Conservation (phyloP, 2,888 invertebrate species). For the Julus scanicus region DNA sequence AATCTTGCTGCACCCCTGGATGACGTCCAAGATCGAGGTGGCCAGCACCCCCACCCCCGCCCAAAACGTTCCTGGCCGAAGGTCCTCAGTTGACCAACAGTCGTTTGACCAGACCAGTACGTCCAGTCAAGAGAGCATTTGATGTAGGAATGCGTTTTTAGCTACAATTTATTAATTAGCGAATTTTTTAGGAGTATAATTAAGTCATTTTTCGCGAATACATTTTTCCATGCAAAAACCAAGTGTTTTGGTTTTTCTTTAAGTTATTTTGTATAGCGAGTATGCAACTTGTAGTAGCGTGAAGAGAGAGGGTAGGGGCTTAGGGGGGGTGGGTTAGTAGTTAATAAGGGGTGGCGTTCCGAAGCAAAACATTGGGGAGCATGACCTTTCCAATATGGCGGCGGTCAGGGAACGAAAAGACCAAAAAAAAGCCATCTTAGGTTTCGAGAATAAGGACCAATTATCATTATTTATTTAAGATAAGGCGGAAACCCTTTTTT, state of each 20-base stretch:
- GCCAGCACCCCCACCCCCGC: slow-evolving; percentile 30
- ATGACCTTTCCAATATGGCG: slow-evolving; percentile 8
- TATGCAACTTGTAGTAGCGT: slow-evolving; percentile 3
- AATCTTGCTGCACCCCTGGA: slow-evolving; percentile 70
- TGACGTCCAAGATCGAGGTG: slow-evolving; percentile 62
- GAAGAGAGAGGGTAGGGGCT: slow-evolving; percentile 6
- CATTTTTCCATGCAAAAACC: slow-evolving; percentile 30
- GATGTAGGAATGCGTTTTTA: slow-evolving; percentile 56
- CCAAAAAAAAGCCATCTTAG: slow-evolving; percentile 18
- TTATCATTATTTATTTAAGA: slow-evolving; percentile 33
- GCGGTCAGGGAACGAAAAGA: neutral
- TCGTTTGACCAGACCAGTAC: slow-evolving; percentile 60
- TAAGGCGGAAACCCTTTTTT: neutral
- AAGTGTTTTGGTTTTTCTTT: slow-evolving; percentile 18
- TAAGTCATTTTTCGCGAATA: slow-evolving; percentile 9
- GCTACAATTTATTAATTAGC: slow-evolving; percentile 40
- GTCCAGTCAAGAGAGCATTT: slow-evolving; percentile 60
- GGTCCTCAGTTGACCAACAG: slow-evolving; percentile 58
- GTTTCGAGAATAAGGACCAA: slow-evolving; percentile 33
- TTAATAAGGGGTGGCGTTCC: neutral
- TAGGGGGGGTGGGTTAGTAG: neutral
- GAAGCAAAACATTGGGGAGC: neutral
- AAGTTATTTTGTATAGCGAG: slow-evolving; percentile 18
- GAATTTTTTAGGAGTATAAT: slow-evolving; percentile 27
- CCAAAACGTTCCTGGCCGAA: slow-evolving; percentile 54